A percentile compares a stretch with the other conserved stretches of the same genome.
Evolutionary conservation across 1,140 invertebrate genomes (phyloP).

Genomic region (Drosophila pachea): DNA sequence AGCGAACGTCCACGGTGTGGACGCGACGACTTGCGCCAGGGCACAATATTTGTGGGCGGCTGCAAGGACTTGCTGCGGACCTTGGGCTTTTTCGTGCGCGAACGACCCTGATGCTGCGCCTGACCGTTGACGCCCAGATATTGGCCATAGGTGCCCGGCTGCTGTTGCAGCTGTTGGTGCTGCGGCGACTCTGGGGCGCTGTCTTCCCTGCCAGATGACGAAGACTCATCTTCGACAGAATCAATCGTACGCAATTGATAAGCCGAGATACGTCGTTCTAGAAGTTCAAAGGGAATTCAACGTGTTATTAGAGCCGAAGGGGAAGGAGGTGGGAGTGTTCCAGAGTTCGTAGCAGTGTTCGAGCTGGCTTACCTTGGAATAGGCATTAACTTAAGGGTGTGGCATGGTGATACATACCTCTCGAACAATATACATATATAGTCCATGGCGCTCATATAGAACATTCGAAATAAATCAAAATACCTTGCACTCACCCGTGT

Average conservation of each 20-base stretch:
- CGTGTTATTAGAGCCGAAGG: slow-evolving; percentile 18
- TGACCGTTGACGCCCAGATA: slow-evolving; percentile 67
- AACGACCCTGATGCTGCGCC: slow-evolving; percentile 65
- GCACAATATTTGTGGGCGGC: slow-evolving; percentile 69
- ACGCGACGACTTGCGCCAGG: slow-evolving; percentile 73
- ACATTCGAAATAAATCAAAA: slow-evolving; percentile 45
- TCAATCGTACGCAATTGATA: slow-evolving; percentile 77
- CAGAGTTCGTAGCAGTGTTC: slow-evolving; percentile 23
- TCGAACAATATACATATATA: background rate
- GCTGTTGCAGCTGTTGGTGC: slow-evolving; percentile 47
- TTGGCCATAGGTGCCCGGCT: slow-evolving; percentile 64
- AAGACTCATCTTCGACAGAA: slow-evolving; percentile 77
- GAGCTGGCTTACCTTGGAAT: slow-evolving; percentile 26
- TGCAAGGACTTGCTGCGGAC: slow-evolving; percentile 71
- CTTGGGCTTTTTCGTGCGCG: slow-evolving; percentile 66
- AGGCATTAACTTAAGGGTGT: background rate
- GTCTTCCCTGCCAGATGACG: slow-evolving; percentile 75
- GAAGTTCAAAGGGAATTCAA: slow-evolving; percentile 31
- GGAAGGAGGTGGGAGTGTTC: background rate
- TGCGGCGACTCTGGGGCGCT: slow-evolving; percentile 71
- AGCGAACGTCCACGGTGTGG: slow-evolving; percentile 73
- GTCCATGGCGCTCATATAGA: slow-evolving; percentile 2
- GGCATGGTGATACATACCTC: slow-evolving; percentile 39
- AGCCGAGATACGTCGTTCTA: slow-evolving; percentile 78
- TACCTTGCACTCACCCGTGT: slow-evolving; percentile 17